Evolutionary conservation across 2,113 vertebrate species (phyloP).

Genomic region (Scytalopus superciliaris): DNA sequence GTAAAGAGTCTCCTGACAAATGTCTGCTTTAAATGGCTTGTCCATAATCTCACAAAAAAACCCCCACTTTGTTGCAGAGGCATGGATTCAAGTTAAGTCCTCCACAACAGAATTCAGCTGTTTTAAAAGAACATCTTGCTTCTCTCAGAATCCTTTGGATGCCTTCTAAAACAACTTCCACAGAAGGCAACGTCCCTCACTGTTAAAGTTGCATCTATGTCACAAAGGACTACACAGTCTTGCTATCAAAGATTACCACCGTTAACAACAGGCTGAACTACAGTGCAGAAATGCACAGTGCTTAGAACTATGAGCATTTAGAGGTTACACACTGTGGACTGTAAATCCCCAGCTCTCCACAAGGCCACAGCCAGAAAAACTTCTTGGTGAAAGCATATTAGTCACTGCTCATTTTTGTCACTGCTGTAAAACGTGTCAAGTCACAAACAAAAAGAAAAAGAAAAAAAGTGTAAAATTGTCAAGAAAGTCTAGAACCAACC

Average conservation of each 20-base stretch:
- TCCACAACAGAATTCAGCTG: neutral
- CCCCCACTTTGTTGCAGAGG: neutral
- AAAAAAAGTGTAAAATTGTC: neutral
- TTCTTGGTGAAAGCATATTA: neutral
- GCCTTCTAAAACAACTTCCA: neutral
- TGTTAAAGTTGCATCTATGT: neutral
- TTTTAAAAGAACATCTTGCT: neutral
- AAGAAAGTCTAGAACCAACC: neutral
- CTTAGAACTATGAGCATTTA: neutral
- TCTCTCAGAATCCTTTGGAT: neutral
- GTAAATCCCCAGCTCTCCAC: neutral
- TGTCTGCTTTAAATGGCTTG: constrained; percentile 4
- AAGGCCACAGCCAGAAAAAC: neutral
- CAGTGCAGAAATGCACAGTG: neutral
- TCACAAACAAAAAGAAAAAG: neutral
- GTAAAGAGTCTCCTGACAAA: neutral
- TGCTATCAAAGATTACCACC: neutral
- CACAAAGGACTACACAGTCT: neutral
- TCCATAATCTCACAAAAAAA: neutral
- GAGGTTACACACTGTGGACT: neutral
- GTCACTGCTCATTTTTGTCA: neutral
- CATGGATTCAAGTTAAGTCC: neutral
- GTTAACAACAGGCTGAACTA: neutral
- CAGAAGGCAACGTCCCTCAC: neutral
- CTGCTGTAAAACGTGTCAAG: neutral